Base-by-base conservation (phyloP, 2,888 invertebrate species). In the Anaspis maculata region DNA sequence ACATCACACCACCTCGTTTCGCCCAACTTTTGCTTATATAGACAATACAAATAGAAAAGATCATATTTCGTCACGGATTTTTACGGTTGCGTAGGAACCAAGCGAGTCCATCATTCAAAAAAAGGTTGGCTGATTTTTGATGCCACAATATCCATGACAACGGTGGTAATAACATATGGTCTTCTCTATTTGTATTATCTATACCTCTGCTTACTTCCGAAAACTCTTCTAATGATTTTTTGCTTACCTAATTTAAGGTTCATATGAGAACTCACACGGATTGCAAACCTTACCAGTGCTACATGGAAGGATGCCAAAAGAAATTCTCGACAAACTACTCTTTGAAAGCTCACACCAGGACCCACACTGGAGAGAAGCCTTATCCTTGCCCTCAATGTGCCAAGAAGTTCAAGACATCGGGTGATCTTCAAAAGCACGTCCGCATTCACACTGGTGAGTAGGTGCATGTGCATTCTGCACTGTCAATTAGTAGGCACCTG, bases 181-280 rank as follows among this genome's bases (percentile, higher is more conserved):
- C n/a, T n/a, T n/a, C n/a, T n/a, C n/a, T n/a, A n/a, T n/a, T n/a
- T n/a, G n/a, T n/a, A n/a, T n/a, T n/a, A n/a, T n/a, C n/a, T n/a
- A n/a, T n/a, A n/a, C n/a, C n/a, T n/a, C n/a, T n/a, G n/a, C n/a
- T n/a, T n/a, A n/a, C n/a, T n/a, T 32, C 7, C 2, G 21, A 19
- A 26, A 22, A 15, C 13, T 10, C 23, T 16, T 27, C n/a, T n/a
- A n/a, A n/a, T 14, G 26, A 31, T n/a, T 29, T 25, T 30, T 30
- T 6, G 19, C n/a, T 25, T 22, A 29, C 22, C 13, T 13, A 27
- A 27, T 19, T 34, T 24, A 42, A 73, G 72, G 71, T 72, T 3
- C 73, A 74, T 48, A 67, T 68, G 47, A 57, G 72, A 34, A 66
- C 62, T 30, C 73, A 73, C 46, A 69, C 70, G 1, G 70, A 71